phyloP scores from a whole-genome alignment of 2,113 vertebrate genomes.

The Sceloporus tristichus region DNA sequence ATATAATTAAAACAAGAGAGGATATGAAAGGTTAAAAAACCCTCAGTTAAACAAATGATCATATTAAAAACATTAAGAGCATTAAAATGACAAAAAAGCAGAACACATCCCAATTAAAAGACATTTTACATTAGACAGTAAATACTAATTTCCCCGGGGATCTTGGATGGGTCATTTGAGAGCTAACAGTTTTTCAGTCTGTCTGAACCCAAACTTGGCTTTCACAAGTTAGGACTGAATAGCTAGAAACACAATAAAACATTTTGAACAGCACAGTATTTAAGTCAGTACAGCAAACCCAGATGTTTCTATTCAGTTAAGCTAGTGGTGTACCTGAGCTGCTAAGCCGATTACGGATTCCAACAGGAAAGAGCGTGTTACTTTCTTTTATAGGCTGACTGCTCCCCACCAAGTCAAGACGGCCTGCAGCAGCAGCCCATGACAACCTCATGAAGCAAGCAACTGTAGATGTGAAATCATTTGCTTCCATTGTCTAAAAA shows the following conservation, averaged over 20 bases:
- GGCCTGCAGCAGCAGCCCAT: constrained; percentile 96
- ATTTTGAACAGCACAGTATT: neutral
- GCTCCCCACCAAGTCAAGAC: constrained; percentile 95
- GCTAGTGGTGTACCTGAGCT: constrained; percentile 87
- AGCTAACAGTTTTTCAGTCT: too few relatives aligned
- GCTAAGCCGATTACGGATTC: constrained; percentile 94
- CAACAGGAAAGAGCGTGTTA: constrained; percentile 89
- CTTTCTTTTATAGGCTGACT: constrained; percentile 96
- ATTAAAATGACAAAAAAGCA: too few relatives aligned
- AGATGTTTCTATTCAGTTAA: neutral
- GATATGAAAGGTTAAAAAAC: too few relatives aligned
- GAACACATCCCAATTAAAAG: too few relatives aligned
- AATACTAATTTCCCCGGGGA: too few relatives aligned
- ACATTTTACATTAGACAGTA: too few relatives aligned
- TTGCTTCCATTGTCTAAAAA: constrained; percentile 96
- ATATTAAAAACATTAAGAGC: too few relatives aligned
- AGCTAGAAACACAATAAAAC: neutral
- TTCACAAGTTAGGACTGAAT: neutral
- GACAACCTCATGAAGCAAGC: constrained; percentile 98
- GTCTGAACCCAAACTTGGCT: neutral
- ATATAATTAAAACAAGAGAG: too few relatives aligned
- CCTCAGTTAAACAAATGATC: too few relatives aligned
- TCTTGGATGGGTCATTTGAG: neutral
- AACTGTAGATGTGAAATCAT: constrained; percentile 95
- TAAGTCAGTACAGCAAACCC: neutral